phyloP scores from a whole-genome alignment of 2,113 vertebrate genomes.

The Muntiacus reevesi region DNA sequence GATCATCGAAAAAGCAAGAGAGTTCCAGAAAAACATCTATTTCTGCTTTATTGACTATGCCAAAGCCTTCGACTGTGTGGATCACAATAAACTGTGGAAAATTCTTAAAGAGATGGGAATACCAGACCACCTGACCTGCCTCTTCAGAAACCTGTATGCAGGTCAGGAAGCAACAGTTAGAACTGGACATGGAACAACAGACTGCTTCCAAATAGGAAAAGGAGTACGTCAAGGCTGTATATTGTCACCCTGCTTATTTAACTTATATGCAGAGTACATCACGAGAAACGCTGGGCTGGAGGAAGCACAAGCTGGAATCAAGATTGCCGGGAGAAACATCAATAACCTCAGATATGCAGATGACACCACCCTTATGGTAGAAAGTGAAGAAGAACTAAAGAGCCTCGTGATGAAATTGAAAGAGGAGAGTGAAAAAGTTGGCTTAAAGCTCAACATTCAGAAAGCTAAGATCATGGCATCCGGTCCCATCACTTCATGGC shows the following conservation, averaged over 20 bases:
- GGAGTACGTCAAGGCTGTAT: not conserved
- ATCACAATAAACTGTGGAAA: not conserved
- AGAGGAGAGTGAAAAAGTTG: not conserved
- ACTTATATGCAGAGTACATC: not conserved
- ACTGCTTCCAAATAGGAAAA: not conserved
- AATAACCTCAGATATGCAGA: not conserved
- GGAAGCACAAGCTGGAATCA: not conserved
- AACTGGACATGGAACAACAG: not conserved
- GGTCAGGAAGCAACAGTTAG: not conserved
- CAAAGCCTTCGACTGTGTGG: not conserved
- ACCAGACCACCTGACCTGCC: not conserved
- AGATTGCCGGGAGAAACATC: not conserved
- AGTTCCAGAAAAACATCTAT: not conserved
- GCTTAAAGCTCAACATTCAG: not conserved
- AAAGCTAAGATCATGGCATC: not conserved
- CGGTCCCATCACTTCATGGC: not conserved
- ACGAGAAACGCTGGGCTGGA: rapidly evolving
- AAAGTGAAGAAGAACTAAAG: not conserved
- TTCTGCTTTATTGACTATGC: not conserved
- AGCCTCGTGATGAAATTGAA: not conserved
- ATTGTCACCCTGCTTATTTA: not conserved
- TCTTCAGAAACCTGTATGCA: not conserved
- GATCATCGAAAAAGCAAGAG: not conserved
- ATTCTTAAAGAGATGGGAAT: not conserved
- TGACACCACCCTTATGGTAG: not conserved